Conservation (phyloP, 2,888 invertebrate species). For the Dolomedes plantarius region DNA sequence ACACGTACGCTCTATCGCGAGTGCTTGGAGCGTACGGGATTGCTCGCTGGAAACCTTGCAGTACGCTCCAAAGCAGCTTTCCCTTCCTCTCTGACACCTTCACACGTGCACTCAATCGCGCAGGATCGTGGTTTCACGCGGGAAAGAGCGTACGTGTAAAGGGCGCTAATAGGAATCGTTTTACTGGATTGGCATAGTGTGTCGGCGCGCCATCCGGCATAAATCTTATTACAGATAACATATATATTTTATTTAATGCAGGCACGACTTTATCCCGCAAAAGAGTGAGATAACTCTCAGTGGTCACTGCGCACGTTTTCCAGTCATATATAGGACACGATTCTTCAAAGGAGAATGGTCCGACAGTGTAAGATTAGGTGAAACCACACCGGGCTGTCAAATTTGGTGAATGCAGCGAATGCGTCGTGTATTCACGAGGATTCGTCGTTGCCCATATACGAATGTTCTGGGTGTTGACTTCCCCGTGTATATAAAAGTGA, state of each 20-base stretch:
- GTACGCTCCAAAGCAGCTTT: no score
- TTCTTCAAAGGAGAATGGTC: background rate
- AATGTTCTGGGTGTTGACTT: background rate
- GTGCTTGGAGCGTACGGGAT: no score
- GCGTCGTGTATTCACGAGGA: background rate
- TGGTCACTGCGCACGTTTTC: background rate
- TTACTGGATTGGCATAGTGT: background rate
- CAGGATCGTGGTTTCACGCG: no score
- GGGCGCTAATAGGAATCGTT: background rate
- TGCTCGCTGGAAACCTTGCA: no score
- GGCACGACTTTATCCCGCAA: background rate
- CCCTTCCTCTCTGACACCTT: no score
- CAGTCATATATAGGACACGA: background rate
- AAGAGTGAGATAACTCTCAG: background rate
- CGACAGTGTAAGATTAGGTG: constrained; percentile 1
- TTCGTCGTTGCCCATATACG: background rate
- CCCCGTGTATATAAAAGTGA: background rate
- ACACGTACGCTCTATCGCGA: no score
- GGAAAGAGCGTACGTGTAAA: no score
- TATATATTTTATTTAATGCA: background rate
- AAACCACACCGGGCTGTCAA: background rate
- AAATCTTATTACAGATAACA: background rate
- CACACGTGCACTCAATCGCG: no score
- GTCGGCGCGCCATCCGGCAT: no score
- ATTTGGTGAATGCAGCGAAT: background rate